These are phyloP conservation scores for Vanessa tameamea DNA, from an alignment of 1,140 invertebrate species.

Conservation along the genomic window DNA sequence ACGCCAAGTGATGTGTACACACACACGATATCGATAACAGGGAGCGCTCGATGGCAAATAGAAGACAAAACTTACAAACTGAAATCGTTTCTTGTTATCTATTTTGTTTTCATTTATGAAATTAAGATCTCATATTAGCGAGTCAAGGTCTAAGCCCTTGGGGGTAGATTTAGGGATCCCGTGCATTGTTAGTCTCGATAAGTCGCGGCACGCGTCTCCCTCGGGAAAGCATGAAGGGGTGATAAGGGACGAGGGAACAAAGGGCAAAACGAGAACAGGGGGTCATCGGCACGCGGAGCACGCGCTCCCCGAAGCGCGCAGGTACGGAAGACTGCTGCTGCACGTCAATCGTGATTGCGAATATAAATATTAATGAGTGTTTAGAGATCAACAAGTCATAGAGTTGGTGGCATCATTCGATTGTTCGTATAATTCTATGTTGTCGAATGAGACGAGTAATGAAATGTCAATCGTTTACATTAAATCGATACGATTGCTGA, in stretches of 20 bases:
- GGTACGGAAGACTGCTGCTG: conserved; percentile 15
- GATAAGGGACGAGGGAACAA: conserved; percentile 20
- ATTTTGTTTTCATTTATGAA: background rate
- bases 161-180: conserved; percentile 5
- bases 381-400: conserved; percentile 33
- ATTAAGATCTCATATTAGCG: background rate
- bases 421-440: background rate
- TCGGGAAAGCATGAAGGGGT: conserved; percentile 12
- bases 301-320: conserved; percentile 13
- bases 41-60: too few relatives aligned
- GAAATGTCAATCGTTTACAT: too few relatives aligned
- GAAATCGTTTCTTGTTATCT: background rate
- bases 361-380: conserved; percentile 34
- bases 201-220: conserved; percentile 21
- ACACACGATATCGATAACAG: too few relatives aligned
- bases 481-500: too few relatives aligned
- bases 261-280: conserved; percentile 23
- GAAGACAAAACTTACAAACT: background rate
- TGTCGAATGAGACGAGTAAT: too few relatives aligned
- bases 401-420: conserved; percentile 1
- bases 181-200: conserved; percentile 35
- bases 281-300: conserved; percentile 36
- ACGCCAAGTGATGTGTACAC: background rate
- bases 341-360: conserved; percentile 36
- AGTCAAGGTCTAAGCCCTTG: conserved; percentile 21